Percentiles rank a stretch among this genome's conserved stretches.
Evolutionary conservation across 2,888 invertebrate species (phyloP).

Genomic region (Rhodophaea formosa): DNA sequence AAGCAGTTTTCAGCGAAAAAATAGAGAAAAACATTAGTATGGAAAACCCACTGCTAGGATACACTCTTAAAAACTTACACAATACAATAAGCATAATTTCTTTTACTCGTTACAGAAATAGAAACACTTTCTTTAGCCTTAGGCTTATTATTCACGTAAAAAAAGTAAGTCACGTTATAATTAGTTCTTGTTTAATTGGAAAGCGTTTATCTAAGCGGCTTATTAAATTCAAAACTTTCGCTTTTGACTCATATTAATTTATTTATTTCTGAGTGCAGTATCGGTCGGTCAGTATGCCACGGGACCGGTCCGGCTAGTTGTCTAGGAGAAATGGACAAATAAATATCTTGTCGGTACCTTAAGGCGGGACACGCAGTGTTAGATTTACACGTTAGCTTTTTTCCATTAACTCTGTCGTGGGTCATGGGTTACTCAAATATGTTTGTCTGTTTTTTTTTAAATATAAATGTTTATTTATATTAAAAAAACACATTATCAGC

Average conservation of each 20-base stretch:
- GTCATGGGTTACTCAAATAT: too few species aligned
- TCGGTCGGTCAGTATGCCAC: slow-evolving; percentile 24
- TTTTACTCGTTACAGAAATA: not conserved
- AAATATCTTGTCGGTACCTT: not conserved
- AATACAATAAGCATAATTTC: not conserved
- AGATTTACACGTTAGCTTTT: not conserved
- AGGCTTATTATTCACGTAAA: slow-evolving; percentile 5
- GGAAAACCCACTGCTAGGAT: too few species aligned
- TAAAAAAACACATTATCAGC: too few species aligned
- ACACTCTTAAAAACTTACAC: too few species aligned
- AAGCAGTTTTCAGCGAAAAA: too few species aligned
- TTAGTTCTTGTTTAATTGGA: not conserved
- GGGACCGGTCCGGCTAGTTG: slow-evolving; percentile 21
- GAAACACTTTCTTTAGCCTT: not conserved
- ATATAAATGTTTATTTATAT: too few species aligned
- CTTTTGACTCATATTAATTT: slow-evolving; percentile 1
- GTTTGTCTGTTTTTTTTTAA: too few species aligned
- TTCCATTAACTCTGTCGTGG: too few species aligned
- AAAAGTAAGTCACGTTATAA: not conserved
- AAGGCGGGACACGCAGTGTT: not conserved
- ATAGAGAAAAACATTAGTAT: too few species aligned
- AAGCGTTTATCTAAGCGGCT: slow-evolving; percentile 1
- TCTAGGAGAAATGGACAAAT: slow-evolving; percentile 11
- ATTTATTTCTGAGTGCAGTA: slow-evolving; percentile 10
- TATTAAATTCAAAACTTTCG: slow-evolving; percentile 6